These are phyloP conservation scores for Labeo rohita DNA, from an alignment of 2,113 vertebrate species.

Conservation along the genomic window DNA sequence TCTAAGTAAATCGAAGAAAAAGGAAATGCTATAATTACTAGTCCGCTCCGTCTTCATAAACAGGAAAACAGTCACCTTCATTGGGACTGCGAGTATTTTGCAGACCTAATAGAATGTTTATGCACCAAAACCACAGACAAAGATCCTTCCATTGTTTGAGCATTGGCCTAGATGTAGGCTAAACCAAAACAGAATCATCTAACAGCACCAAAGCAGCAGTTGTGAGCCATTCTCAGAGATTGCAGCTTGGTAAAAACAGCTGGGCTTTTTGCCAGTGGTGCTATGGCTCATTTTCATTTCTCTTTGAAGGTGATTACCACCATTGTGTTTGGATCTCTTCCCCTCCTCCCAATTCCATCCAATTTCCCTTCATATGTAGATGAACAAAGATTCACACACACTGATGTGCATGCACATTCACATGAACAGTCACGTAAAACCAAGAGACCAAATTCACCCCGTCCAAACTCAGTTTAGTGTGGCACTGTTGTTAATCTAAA, in stretches of 20 bases:
- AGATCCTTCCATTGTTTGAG: constrained; percentile 24
- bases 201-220: background rate
- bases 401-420: background rate
- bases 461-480: background rate
- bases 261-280: constrained; percentile 35
- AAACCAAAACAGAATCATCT: constrained; percentile 1
- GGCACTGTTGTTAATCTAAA: background rate
- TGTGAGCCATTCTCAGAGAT: constrained; percentile 6
- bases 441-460: background rate
- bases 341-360: constrained; percentile 38
- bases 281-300: constrained; percentile 56
- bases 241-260: constrained; percentile 19
- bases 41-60: background rate
- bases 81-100: background rate
- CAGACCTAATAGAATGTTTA: constrained; percentile 16
- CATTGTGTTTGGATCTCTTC: constrained; percentile 57
- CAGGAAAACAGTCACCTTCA: background rate
- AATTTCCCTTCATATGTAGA: constrained; percentile 38
- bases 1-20: too few relatives aligned
- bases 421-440: constrained; percentile 5
- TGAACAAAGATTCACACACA: constrained; percentile 31
- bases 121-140: background rate
- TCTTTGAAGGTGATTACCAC: constrained; percentile 62
- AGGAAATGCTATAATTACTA: too few relatives aligned
- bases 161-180: constrained; percentile 1